These are phyloP conservation scores for Lordiphosa mommai DNA, from an alignment of 1,140 invertebrate species.

Conservation along the genomic window DNA sequence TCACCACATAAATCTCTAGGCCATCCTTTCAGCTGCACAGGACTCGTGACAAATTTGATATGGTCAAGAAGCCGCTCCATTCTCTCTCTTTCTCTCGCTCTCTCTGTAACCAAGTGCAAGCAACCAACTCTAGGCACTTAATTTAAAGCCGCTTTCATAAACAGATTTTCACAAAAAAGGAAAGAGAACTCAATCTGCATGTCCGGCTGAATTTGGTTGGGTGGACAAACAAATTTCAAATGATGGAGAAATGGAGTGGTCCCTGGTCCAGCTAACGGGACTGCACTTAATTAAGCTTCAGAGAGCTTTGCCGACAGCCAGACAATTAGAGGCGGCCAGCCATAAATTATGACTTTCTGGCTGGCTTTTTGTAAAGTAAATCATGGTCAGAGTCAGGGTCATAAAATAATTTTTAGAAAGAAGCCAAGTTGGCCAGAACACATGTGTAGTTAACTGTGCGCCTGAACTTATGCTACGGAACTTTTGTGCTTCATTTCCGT, in stretches of 20 bases:
- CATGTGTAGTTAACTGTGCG: slow-evolving; percentile 48
- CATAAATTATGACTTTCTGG: slow-evolving; percentile 34
- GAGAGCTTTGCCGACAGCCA: slow-evolving; percentile 11
- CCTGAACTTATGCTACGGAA: slow-evolving; percentile 24
- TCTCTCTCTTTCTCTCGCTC: no score
- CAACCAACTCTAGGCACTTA: slow-evolving; percentile 28
- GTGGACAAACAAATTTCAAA: no score
- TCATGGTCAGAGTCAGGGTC: slow-evolving; percentile 38
- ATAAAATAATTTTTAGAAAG: slow-evolving; percentile 36
- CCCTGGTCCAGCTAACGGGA: background rate
- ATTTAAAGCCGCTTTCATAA: slow-evolving; percentile 44
- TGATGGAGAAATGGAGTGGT: background rate
- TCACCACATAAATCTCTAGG: slow-evolving; percentile 27
- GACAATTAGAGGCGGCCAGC: slow-evolving; percentile 30
- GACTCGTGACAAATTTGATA: slow-evolving; percentile 17
- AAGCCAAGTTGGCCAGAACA: slow-evolving; percentile 8
- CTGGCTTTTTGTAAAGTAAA: slow-evolving; percentile 27
- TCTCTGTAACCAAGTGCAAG: no score
- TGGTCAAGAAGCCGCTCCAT: slow-evolving; percentile 16
- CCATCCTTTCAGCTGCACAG: slow-evolving; percentile 29
- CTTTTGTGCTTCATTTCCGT: slow-evolving; percentile 53
- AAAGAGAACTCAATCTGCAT: background rate
- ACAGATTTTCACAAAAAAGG: slow-evolving; percentile 1
- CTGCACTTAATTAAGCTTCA: slow-evolving; percentile 26
- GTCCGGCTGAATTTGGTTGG: no score